Evolutionary conservation across 1,140 invertebrate species (phyloP), one percentile per base, ranked within the genome.

Genomic region (Ostrea edulis): DNA sequence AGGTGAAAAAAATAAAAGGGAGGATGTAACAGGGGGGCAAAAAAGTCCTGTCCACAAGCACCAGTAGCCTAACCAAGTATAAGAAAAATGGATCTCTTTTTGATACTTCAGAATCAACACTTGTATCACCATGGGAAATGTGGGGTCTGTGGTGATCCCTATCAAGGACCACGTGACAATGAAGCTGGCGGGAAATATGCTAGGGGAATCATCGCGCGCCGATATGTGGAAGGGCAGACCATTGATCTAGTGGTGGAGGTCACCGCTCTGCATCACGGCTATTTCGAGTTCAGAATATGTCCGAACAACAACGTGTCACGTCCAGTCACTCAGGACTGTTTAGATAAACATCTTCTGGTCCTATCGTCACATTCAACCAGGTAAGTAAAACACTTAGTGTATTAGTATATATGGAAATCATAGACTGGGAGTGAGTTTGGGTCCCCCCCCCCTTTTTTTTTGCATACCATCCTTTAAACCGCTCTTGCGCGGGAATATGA

Each of bases 211-310:
- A 93, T 95, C 58, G 89, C 91, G 12, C 88, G 90, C 51, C 90
- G 86, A 17, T 95, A 95, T 89, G 91, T 44, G 12, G 82, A 81
- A 53, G 94, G 93, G 8, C 84, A 90, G 29, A 53, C 65, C 0
- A 90, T 93, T 4, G 82, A 85, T n/a, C 87, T 92, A n/a, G 68
- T 62, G 9, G 88, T 92, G 0, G 86, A 91, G 11, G 68, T 91
- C 12, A 89, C 86, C 17, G 90, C 87, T 0, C 87, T 87, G 8
- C 90, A 92, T 86, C 82, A 77, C 89, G 98, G 98, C 20, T 98
- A 96, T 94, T 98, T 98, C 92, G 97, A 98, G 92, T 98, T 98
- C 94, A 96, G 97, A 83, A 92, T 98, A 0, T 98, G 98, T 93
- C 96, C 97, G 0, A 96, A 96, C 93, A 96, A 95, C 53, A 94